phyloP scores from a whole-genome alignment of 2,113 vertebrate species.

The Aix galericulata region DNA sequence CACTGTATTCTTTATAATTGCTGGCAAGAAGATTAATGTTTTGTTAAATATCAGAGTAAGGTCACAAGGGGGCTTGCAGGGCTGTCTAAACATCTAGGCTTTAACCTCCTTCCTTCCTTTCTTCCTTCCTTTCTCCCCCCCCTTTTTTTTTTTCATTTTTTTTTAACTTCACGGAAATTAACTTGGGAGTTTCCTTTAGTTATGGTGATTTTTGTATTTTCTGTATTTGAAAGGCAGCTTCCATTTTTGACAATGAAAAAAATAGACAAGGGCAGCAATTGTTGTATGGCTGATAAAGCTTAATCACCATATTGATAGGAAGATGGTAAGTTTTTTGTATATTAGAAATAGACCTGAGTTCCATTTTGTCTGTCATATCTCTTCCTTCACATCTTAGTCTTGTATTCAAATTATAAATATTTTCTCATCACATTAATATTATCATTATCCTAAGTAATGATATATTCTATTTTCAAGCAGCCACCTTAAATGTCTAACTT shows the following conservation, averaged over 20 bases:
- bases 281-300: background rate
- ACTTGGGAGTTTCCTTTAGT: slow-evolving; percentile 82
- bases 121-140: slow-evolving; percentile 41
- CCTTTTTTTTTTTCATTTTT: background rate
- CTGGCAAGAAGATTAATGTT: slow-evolving; percentile 99
- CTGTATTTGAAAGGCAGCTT: slow-evolving; percentile 73
- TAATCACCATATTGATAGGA: background rate
- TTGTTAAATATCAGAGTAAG: slow-evolving; percentile 99
- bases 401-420: background rate
- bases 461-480: background rate
- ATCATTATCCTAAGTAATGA: background rate
- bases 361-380: background rate
- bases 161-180: slow-evolving; percentile 65
- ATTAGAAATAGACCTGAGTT: background rate
- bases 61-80: slow-evolving; percentile 89
- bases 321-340: background rate
- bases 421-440: background rate
- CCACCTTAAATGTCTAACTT: background rate
- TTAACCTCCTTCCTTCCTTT: slow-evolving; percentile 68
- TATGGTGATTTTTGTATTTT: slow-evolving; percentile 74
- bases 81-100: slow-evolving; percentile 92
- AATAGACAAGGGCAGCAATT: background rate
- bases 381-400: background rate
- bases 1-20: slow-evolving; percentile 96
- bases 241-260: background rate